Evolutionary conservation across 2,797 vertebrate genomes (phyloP).

Genomic region (Simalia tracyae): DNA sequence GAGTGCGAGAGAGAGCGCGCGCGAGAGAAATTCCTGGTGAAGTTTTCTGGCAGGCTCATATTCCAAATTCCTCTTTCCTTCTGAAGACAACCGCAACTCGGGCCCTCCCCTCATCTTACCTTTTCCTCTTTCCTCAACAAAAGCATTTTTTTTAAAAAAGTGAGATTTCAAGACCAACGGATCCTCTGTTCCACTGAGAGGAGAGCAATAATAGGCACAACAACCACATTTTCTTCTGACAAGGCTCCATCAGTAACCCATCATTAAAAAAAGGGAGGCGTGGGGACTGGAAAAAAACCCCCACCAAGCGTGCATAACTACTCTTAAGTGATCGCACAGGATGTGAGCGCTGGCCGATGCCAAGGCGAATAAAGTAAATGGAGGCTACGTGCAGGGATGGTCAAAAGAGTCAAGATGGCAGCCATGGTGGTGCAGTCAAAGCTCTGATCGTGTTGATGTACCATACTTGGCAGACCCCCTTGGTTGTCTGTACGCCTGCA

Average conservation of each 20-base stretch:
- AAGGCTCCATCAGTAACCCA: constrained; percentile 14
- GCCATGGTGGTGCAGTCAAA: too few species aligned
- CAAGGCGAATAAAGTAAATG: too few species aligned
- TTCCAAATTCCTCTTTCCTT: neutral
- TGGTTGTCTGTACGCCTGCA: too few species aligned
- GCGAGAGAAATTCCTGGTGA: neutral
- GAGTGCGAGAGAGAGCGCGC: too few species aligned
- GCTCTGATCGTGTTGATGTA: too few species aligned
- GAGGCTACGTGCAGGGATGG: too few species aligned
- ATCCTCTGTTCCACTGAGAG: rapidly evolving
- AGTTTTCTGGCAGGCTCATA: neutral
- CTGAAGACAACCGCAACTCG: neutral
- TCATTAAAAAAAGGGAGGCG: neutral
- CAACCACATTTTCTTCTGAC: constrained; percentile 56
- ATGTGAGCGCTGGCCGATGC: neutral
- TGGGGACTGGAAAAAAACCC: too few species aligned
- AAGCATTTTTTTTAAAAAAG: neutral
- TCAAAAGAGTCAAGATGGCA: too few species aligned
- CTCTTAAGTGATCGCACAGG: neutral
- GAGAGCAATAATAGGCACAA: neutral
- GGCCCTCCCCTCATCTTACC: neutral
- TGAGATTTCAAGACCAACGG: neutral
- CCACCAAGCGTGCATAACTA: neutral
- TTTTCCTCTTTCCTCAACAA: neutral
- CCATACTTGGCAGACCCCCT: too few species aligned